Base-by-base conservation (phyloP, 2,888 invertebrate genomes). In the Leptinotarsa juncta region DNA sequence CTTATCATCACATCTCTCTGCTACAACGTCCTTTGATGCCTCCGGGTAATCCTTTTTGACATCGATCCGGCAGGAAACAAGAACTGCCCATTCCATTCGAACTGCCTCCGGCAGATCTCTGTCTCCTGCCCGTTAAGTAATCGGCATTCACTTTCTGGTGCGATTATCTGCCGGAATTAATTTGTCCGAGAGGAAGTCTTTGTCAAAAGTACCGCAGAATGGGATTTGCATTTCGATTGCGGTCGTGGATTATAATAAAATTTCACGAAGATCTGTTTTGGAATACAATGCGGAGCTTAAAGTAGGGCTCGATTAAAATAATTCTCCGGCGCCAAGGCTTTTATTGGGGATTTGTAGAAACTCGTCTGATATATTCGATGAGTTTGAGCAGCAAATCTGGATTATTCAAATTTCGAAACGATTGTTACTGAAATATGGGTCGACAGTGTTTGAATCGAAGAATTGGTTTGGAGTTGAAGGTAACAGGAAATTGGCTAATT, bases 101-200 rank as follows among this genome's bases (percentile, higher is more conserved):
- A 32, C 62, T 62, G 62, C 62, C 62, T 42, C 62, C n/a, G 26
- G 62, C 62, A 62, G 62, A 42, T 62, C 42, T 42, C 62, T 14
- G 26, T n/a, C 57, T 23, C 2, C 62, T 26, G 62, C 62, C 57
- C 57, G 62, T 32, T 62, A 42, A 76, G 80, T 80, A 78, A 80
- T 79, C 77, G 80, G 80, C 73, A 79, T 80, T 80, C 78, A 74
- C 77, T 77, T 62, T 32, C 76, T 76, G 71, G 71, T 73, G 32
- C 75, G 76, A 80, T 80, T 80, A 79, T 80, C 78, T 60, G 68
- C 65, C 73, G 71, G 79, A 79, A 79, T 80, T 80, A 80, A 80
- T 80, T 80, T 78, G 78, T 79, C 73, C 75, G 32, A 62, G 65
- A 57, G 57, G 23, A 68, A 73, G 78, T 75, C 74, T 72, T 79